Conservation (phyloP, 2,888 invertebrate species). For the Thera obeliscata region DNA sequence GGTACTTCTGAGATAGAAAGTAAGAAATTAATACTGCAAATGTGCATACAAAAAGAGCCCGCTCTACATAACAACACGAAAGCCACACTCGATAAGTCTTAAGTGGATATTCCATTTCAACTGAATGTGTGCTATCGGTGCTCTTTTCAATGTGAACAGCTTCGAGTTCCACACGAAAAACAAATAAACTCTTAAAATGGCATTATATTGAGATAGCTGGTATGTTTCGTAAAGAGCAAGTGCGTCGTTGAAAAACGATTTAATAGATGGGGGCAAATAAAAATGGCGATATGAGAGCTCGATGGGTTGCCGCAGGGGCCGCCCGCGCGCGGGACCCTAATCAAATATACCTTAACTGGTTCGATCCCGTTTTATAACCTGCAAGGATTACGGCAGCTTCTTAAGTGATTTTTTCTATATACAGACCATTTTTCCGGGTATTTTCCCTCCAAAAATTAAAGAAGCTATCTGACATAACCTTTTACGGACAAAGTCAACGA, state of each 20-base stretch:
- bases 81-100: constrained; percentile 8
- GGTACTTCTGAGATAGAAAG: background rate
- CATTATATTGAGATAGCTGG: constrained; percentile 49
- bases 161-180: constrained; percentile 39
- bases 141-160: constrained; percentile 19
- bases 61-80: background rate
- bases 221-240: constrained; percentile 55
- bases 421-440: constrained; percentile 30
- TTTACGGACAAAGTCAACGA: constrained; percentile 32
- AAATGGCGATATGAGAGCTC: constrained; percentile 65
- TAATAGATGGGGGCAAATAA: constrained; percentile 70
- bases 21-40: background rate
- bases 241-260: constrained; percentile 72
- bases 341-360: constrained; percentile 76
- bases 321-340: constrained; percentile 59
- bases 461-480: constrained; percentile 30
- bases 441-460: constrained; percentile 33
- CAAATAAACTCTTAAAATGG: constrained; percentile 52
- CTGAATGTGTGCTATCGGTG: constrained; percentile 22
- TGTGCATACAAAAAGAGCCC: background rate
- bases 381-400: constrained; percentile 59
- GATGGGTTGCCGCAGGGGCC: constrained; percentile 52
- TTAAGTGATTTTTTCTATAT: constrained; percentile 58
- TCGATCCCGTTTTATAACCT: constrained; percentile 64
- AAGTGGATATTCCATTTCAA: background rate